Base-by-base conservation (phyloP, 2,888 invertebrate species). In the Drosophila merina region DNA sequence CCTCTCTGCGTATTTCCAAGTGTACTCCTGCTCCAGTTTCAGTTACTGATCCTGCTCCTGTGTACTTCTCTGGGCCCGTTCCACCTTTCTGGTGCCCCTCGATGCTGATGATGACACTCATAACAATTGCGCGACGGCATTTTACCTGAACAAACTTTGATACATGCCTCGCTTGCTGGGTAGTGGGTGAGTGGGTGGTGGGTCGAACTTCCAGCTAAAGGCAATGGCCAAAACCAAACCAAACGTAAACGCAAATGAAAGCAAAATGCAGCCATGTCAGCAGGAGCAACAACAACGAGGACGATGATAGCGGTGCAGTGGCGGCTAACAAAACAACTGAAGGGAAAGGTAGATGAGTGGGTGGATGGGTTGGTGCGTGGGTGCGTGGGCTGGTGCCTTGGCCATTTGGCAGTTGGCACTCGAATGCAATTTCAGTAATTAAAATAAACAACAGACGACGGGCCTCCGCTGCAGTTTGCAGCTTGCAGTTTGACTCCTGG, bases 391-490 rank as follows among this genome's bases (percentile, higher is more conserved):
- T 45, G 36, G 49, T 38, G 8, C 42, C 36, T 57, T 57, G 40
- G 45, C 62, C 76, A 76, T 60, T 75, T 63, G 63, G 70, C 88
- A 87, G 84, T 88, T 86, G 79, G 85, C 88, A 86, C 86, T 88
- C 79, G 85, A 86, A 86, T 88, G 86, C 85, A 86, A 86, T 86
- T 86, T 86, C 85, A 86, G 85, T 86, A 86, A 86, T 86, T 88
- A 86, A 86, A 86, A 86, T 86, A 86, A 86, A 86, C 85, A 85
- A 57, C 79, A 71, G 59, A 38, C 50, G 47, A 51, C 45, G 48
- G 51, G 45, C 48, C 56, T 7, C 47, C 66, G 59, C 50, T 66
- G 77, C 75, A 72, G 66, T 57, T 60, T 38, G 31, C 20, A 20
- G 20, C 20, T 20, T 66, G 77, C 75, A 72, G 66, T 57, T 60